Base-by-base conservation (phyloP, 2,888 invertebrate genomes). In the Micropterix aruncella region DNA sequence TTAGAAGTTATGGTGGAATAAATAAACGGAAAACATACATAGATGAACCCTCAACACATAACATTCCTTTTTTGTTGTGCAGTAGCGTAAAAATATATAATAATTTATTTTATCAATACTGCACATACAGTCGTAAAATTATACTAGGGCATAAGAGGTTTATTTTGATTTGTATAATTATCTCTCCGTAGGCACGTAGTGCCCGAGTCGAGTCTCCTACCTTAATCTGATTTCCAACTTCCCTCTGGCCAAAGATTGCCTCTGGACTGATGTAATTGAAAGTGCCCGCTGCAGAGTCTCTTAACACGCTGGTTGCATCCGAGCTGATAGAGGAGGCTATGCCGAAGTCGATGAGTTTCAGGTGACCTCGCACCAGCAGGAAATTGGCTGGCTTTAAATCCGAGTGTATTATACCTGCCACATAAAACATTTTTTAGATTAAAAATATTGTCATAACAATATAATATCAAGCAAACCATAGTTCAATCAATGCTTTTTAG, bases 381-480 rank as follows among this genome's bases (percentile, higher is more conserved):
- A 97, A 99, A 66, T 97, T 97, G 0, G 92, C 92, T 0, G 97
- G 97, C 62, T 97, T 97, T 52, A 97, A 66, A 65, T 99, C 97
- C 0, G 93, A 88, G 66, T 97, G 97, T 53, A 97, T 90, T 2
- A 97, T 89, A 43, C 89, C 92, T 90, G 57, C 14, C 59, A 58
- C 51, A 44, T 36, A 12, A 38, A 15, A 16, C 5, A 45, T 38
- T 16, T 19, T 18, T 19, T 18, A 16, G 18, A 16, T 42, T 3
- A 36, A 41, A 46, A 16, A 44, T 44, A 2, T 15, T n/a, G 12
- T 14, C 7, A 38, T 12, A 15, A 7, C 14, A 38, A 38, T 38
- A 7, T 9, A n/a, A 4, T 18, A 40, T 5, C 7, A 7, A 7
- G 17, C 17, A 15, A 16, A 38, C 7, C 14, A 38, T 7, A 12